Base-by-base conservation (phyloP, 2,888 invertebrate genomes). In the Malachius bipustulatus region DNA sequence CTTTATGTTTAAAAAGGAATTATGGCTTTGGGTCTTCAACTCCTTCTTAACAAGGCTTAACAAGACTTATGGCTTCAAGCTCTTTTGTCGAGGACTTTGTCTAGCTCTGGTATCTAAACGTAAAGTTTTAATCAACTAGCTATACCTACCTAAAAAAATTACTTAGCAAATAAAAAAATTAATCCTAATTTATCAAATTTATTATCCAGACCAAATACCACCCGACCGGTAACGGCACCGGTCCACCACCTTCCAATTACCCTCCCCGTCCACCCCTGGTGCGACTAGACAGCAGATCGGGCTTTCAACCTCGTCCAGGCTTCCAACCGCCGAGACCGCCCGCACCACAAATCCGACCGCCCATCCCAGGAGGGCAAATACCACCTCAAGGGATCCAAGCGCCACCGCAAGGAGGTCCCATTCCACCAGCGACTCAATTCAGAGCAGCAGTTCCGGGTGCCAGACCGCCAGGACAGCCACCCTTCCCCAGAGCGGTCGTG, bases 231-330 rank as follows among this genome's bases (percentile, higher is more conserved):
- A 41, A 37, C 40, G 41, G 32, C 29, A 19, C 37, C 13, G 36
- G 26, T 8, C 46, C 34, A 16, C 48, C 45, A 27, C 41, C 41
- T 34, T 16, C 46, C 35, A 26, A 36, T 35, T 31, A 41, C 30
- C 48, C 39, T 33, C 44, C 44, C 13, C 46, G 54, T 31, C 64
- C 67, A 2, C 60, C 55, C 16, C 36, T 69, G 40, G 55, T 59
- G 12, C 52, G 65, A 33, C 51, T 61, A 32, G 70, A 70, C 48
- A 70, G 69, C 50, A 61, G 66, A 40, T 48, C 44, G 32, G 48
- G 47, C 35, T 47, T 69, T 31, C 50, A 46, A 11, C 48, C 49
- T 48, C 57, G 46, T 41, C 55, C 55, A 19, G 52, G 50, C 4
- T 57, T 54, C 40, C 51, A 55, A 2, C 36, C 45, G 4, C 49